These are phyloP conservation scores for Microplitis manilae DNA, from an alignment of 2,888 invertebrate genomes.

Conservation along the genomic window DNA sequence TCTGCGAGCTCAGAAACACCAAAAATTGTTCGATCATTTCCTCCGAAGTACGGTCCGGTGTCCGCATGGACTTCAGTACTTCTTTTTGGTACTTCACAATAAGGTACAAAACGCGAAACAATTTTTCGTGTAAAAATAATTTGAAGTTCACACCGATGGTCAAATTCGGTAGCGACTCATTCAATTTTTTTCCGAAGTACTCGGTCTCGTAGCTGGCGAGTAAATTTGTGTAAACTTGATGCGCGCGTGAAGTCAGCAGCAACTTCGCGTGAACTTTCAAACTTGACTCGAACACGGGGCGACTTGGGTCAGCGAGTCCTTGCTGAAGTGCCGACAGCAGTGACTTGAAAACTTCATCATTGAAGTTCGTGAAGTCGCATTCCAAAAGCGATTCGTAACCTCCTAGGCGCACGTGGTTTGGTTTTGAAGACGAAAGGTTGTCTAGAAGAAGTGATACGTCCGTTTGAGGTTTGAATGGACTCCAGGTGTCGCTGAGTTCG, in stretches of 20 bases:
- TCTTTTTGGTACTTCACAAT: slow-evolving; percentile 64
- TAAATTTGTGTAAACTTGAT: slow-evolving; percentile 60
- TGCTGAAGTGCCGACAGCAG: slow-evolving; percentile 60
- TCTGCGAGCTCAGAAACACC: slow-evolving; percentile 56
- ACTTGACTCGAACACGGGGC: slow-evolving; percentile 66
- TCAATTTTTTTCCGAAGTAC: slow-evolving; percentile 58
- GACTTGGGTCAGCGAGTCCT: slow-evolving; percentile 63
- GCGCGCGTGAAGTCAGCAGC: slow-evolving; percentile 51
- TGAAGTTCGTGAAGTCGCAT: slow-evolving; percentile 58
- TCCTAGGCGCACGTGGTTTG: slow-evolving; percentile 67
- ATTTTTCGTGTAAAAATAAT: slow-evolving; percentile 65
- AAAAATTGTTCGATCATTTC: slow-evolving; percentile 66
- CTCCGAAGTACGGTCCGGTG: slow-evolving; percentile 60
- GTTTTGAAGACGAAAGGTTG: slow-evolving; percentile 61
- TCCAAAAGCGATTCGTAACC: slow-evolving; percentile 65
- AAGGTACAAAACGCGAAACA: slow-evolving; percentile 62
- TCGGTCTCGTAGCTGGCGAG: slow-evolving; percentile 60
- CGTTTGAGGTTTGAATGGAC: slow-evolving; percentile 49
- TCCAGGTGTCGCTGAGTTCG: slow-evolving; percentile 64
- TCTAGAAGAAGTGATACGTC: slow-evolving; percentile 59
- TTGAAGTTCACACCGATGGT: slow-evolving; percentile 67
- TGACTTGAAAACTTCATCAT: slow-evolving; percentile 57
- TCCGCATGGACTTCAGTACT: slow-evolving; percentile 59
- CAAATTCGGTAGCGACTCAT: slow-evolving; percentile 61
- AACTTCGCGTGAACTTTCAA: slow-evolving; percentile 63